These are phyloP conservation scores for Momotus momota DNA, from an alignment of 2,797 vertebrate species.

Conservation along the genomic window DNA sequence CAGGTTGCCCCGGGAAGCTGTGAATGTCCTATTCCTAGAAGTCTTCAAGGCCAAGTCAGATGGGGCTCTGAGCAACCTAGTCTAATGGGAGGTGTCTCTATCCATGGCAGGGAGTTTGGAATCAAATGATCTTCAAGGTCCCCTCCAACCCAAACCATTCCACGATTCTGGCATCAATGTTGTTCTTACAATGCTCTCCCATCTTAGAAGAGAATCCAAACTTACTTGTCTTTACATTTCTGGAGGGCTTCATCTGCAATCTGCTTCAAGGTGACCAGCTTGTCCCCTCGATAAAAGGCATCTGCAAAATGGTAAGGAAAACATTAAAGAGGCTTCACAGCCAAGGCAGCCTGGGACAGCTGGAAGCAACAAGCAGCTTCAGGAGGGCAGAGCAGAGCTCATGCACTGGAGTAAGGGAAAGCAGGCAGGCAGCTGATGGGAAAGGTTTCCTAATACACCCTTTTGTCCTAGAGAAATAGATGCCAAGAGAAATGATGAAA, in stretches of 20 bases:
- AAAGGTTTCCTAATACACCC: constrained; percentile 26
- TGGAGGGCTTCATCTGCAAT: constrained; percentile 92
- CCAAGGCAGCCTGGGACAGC: background rate
- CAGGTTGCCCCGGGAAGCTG: background rate
- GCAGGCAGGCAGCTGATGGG: background rate
- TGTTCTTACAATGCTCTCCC: background rate
- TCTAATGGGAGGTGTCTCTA: background rate
- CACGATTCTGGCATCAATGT: background rate
- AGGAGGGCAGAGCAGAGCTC: background rate
- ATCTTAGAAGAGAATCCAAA: background rate
- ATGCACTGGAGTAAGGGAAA: background rate
- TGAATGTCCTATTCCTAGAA: background rate
- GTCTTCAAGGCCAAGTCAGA: background rate
- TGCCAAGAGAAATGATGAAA: background rate
- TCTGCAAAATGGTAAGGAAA: constrained; percentile 79
- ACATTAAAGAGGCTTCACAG: background rate
- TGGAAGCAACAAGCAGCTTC: background rate
- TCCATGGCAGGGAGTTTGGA: background rate
- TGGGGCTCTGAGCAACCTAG: background rate
- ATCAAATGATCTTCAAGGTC: background rate
- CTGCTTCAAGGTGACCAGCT: constrained; percentile 93
- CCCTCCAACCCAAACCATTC: background rate
- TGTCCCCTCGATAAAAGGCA: constrained; percentile 96
- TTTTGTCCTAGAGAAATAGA: background rate
- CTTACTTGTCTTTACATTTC: constrained; percentile 94